Conservation (phyloP, 2,797 vertebrate species). For the Brachyalestes nurse region DNA sequence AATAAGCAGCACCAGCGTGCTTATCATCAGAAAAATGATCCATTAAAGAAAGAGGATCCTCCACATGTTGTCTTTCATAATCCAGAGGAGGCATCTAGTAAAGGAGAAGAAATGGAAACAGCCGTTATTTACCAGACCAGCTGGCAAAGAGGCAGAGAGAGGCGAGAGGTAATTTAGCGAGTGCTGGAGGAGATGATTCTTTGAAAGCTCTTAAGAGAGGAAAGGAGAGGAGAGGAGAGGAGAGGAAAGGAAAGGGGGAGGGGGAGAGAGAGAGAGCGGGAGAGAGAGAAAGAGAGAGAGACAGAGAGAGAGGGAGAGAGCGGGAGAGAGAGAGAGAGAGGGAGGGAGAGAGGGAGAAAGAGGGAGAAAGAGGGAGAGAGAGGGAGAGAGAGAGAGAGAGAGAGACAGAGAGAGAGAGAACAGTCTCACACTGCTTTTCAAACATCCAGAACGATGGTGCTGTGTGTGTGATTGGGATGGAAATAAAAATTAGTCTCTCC, state of each 20-base stretch:
- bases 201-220: constrained; percentile 13
- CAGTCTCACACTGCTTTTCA: not conserved
- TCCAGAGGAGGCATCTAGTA: not conserved
- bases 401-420: not conserved
- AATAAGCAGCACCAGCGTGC: not conserved
- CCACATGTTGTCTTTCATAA: not conserved
- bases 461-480: not conserved
- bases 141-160: constrained; percentile 20
- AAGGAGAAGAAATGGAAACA: constrained; percentile 7
- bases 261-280: too few species aligned
- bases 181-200: constrained; percentile 24
- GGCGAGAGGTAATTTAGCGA: not conserved
- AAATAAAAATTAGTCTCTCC: constrained; percentile 22
- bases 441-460: not conserved
- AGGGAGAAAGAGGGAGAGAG: not conserved
- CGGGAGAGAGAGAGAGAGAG: not conserved
- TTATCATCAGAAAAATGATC: not conserved
- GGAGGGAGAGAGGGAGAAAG: not conserved
- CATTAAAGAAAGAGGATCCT: not conserved
- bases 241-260: too few species aligned
- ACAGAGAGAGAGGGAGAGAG: too few species aligned
- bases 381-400: not conserved
- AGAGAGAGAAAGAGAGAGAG: too few species aligned
- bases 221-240: not conserved
- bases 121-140: constrained; percentile 8